Evolutionary conservation across 2,113 vertebrate genomes (phyloP), one percentile per base, ranked within the genome.

Genomic region (Xenopus laevis): DNA sequence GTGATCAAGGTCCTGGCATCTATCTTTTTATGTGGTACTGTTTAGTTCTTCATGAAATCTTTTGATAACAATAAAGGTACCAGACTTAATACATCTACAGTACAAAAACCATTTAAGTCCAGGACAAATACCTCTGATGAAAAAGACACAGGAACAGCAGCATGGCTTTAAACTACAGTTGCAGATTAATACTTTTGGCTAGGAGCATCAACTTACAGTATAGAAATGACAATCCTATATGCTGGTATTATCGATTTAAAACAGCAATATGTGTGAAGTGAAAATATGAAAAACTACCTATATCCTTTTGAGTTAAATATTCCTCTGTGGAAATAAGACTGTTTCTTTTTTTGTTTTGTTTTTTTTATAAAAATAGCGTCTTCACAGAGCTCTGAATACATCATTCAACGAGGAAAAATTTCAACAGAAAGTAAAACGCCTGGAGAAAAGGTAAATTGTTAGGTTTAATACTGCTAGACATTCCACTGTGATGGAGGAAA

Each of bases 331-430:
- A 40, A 6, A 50, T 50, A 13, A 50, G 47, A 10, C 2, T 4
- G 15, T 50, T 16, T 10, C 15, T 27, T 27, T 27, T 27, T 27
- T n/a, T 3, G 2, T 47, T 2, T 47, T 2, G 2, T 47, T 50
- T 4, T 13, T 50, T 50, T 50, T 12, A 16, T 50, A 9, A 50
- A 50, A 50, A 65, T 84, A 99, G 96, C 91, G 97, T 86, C 87
- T 99, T 79, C 97, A 99, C 72, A 90, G 95, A 77, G 96, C 96
- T 69, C 86, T 99, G 74, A 99, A 98, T 82, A 93, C 92, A 13
- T 93, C 92, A 53, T 95, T 95, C 87, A 89, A 66, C 71, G 95
- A 98, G 57, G 96, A 98, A 83, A 95, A 95, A 84, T 67, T 82
- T 78, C 89, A 87, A 30, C 77, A 89, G 52, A 97, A 94, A 78